Percentiles rank a stretch among this genome's conserved stretches.
Conservation (phyloP, 1,140 invertebrate genomes). For the Drosophila rhopaloa region DNA sequence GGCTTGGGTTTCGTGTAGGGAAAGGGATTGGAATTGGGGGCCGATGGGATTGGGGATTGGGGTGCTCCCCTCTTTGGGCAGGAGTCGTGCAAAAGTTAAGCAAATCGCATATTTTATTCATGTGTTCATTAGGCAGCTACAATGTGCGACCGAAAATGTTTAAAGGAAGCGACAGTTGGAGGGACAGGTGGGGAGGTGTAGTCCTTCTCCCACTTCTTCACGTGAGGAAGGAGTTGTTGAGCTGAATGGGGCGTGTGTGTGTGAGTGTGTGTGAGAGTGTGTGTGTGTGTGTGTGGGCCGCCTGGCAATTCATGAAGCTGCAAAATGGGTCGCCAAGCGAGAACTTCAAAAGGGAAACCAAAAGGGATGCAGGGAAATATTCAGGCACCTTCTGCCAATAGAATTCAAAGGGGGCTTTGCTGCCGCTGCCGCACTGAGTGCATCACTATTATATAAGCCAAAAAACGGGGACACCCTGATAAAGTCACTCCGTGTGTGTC, state of each 20-base stretch:
- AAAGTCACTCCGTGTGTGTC: conserved; percentile 44
- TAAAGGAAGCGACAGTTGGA: conserved; percentile 64
- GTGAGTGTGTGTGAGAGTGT: background rate
- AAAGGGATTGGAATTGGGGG: background rate
- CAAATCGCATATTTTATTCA: conserved; percentile 84
- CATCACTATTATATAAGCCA: conserved; percentile 46
- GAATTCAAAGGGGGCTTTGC: conserved; percentile 21
- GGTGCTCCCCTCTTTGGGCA: conserved; percentile 24
- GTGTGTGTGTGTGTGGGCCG: conserved; percentile 1
- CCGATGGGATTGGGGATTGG: conserved; percentile 4
- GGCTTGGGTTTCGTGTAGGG: background rate
- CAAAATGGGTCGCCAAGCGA: conserved; percentile 74
- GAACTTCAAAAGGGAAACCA: conserved; percentile 75
- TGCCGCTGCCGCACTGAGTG: conserved; percentile 27
- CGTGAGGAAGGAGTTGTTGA: conserved; percentile 25
- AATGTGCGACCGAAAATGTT: conserved; percentile 83
- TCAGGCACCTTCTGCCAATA: conserved; percentile 57
- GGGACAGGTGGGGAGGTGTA: conserved; percentile 3
- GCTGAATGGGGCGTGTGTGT: background rate
- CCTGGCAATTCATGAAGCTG: conserved; percentile 66
- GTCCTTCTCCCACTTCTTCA: background rate
- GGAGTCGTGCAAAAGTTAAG: conserved; percentile 79
- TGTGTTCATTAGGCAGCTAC: conserved; percentile 83
- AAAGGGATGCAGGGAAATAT: conserved; percentile 51
- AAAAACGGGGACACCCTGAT: conserved; percentile 54